Evolutionary conservation across 2,888 invertebrate genomes (phyloP).

Genomic region (Beris morrisii): DNA sequence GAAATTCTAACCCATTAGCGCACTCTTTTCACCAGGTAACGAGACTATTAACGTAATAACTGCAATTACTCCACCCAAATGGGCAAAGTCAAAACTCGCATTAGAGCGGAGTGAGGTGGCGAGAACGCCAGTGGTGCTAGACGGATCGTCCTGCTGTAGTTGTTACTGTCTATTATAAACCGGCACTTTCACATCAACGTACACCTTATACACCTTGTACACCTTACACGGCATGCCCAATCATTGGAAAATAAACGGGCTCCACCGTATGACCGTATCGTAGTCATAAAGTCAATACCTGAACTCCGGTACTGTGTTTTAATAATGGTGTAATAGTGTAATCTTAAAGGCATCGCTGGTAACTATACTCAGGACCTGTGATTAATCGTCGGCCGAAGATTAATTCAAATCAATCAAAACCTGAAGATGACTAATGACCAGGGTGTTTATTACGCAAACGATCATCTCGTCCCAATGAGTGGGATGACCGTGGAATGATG

Average conservation of each 20-base stretch:
- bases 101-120: constrained; percentile 9
- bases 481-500: too few relatives aligned
- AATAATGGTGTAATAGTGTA: constrained; percentile 6
- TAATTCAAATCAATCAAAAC: constrained; percentile 57
- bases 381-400: constrained; percentile 57
- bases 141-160: constrained; percentile 1
- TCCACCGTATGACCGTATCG: neutral
- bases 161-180: constrained; percentile 15
- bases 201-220: constrained; percentile 2
- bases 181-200: neutral
- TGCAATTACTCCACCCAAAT: constrained; percentile 31
- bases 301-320: neutral
- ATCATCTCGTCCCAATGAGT: too few relatives aligned
- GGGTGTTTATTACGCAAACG: constrained; percentile 29
- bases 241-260: constrained; percentile 11
- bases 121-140: constrained; percentile 1
- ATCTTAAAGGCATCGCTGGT: constrained; percentile 5
- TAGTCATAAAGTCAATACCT: neutral
- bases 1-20: constrained; percentile 25
- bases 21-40: constrained; percentile 32
- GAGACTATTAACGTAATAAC: constrained; percentile 34
- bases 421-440: constrained; percentile 57
- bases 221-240: constrained; percentile 3
- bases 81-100: constrained; percentile 26
- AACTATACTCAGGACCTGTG: constrained; percentile 29